phyloP scores from a whole-genome alignment of 2,888 invertebrate genomes.

The Netelia melanura region DNA sequence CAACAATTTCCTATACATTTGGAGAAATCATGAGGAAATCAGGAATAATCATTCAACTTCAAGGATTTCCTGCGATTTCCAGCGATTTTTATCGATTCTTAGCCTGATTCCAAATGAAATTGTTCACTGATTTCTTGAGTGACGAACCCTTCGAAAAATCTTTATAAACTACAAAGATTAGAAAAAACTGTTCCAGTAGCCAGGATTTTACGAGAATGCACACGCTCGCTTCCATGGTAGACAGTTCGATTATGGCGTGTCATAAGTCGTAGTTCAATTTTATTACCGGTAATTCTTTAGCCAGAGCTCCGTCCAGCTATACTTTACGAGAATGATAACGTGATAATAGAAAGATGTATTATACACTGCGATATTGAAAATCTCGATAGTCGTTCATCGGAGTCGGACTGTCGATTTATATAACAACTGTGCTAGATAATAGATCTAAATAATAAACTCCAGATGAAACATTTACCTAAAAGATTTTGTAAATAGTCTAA shows the following conservation, averaged over 20 bases:
- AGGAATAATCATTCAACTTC: too few species aligned
- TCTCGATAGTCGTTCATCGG: background rate
- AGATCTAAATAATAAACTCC: background rate
- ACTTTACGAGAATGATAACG: background rate
- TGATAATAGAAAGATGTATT: background rate
- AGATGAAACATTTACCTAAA: too few species aligned
- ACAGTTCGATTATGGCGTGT: background rate
- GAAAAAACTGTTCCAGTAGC: background rate
- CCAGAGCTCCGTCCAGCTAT: background rate
- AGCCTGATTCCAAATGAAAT: too few species aligned
- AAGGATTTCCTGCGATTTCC: too few species aligned
- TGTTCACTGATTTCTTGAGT: too few species aligned
- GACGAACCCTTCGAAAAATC: background rate
- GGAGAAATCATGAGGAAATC: too few species aligned
- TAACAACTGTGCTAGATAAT: background rate
- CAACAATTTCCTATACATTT: too few species aligned
- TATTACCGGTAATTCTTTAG: background rate
- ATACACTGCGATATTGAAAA: background rate
- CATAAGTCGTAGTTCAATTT: constrained; percentile 4
- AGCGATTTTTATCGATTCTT: too few species aligned
- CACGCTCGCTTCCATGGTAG: background rate
- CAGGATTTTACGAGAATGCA: background rate
- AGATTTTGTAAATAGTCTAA: too few species aligned
- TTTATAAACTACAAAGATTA: background rate
- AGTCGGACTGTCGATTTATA: background rate